Percentiles rank a stretch among this genome's conserved stretches.
Evolutionary conservation across 2,797 vertebrate genomes (phyloP).

Genomic region (Tachyglossus aculeatus): DNA sequence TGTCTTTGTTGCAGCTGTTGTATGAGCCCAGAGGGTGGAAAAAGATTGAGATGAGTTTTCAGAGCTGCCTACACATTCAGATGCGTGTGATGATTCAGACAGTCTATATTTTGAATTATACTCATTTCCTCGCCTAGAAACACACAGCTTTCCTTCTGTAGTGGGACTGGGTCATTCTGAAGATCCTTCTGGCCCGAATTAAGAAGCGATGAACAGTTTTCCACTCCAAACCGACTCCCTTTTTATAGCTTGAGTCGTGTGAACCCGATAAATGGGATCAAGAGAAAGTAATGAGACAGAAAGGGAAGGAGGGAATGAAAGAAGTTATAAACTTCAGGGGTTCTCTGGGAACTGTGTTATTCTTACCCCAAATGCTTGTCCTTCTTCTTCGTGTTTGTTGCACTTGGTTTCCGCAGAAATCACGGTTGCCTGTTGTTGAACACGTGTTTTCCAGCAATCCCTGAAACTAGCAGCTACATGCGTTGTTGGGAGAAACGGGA

Average conservation of each 20-base stretch:
- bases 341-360: background rate
- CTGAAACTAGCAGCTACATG: no score
- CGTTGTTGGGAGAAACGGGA: no score
- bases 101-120: background rate
- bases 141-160: background rate
- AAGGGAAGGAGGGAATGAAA: fast-evolving
- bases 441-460: no score
- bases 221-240: background rate
- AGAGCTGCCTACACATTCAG: background rate
- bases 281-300: background rate
- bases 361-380: background rate
- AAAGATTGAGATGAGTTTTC: background rate
- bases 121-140: background rate
- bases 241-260: background rate
- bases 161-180: background rate
- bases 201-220: background rate
- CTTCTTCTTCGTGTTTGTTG: background rate
- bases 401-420: background rate
- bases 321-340: fast-evolving
- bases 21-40: no score
- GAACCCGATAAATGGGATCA: background rate
- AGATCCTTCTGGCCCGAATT: background rate
- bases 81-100: background rate
- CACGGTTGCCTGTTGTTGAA: background rate
- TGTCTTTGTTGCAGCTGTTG: background rate